Conservation (phyloP, 2,888 invertebrate species). For the Mesorhabditis belari region DNA sequence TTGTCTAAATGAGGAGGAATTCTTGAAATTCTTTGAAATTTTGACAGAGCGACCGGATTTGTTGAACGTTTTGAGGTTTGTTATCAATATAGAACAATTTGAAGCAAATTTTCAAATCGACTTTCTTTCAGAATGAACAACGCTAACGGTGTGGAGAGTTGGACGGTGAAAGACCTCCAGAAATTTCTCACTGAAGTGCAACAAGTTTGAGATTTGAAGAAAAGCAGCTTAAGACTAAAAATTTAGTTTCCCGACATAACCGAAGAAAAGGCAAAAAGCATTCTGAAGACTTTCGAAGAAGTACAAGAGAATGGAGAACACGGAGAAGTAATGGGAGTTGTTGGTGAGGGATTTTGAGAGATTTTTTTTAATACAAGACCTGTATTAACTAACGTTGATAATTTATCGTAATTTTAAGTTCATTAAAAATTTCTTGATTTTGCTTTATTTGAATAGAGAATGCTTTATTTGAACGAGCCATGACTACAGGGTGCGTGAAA, state of each 20-base stretch:
- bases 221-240: not conserved
- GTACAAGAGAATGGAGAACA: conserved; percentile 29
- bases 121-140: not conserved
- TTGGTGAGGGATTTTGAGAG: conserved; percentile 5
- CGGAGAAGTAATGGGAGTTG: conserved; percentile 31
- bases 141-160: conserved; percentile 52
- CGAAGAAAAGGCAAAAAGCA: conserved; percentile 40
- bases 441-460: no score
- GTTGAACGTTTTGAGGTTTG: conserved; percentile 56
- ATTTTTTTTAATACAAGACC: no score
- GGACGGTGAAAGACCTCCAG: conserved; percentile 57
- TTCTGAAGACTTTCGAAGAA: conserved; percentile 49
- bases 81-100: no score
- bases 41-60: conserved; percentile 60
- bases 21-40: conserved; percentile 60
- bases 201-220: conserved; percentile 48
- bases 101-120: no score
- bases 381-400: no score
- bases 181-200: conserved; percentile 60
- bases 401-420: no score
- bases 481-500: no score
- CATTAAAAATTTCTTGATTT: no score
- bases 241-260: conserved; percentile 44
- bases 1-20: conserved; percentile 60
- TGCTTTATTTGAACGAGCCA: no score